These are phyloP conservation scores for Oreortyx pictus DNA, from an alignment of 2,797 vertebrate genomes.

Conservation along the genomic window DNA sequence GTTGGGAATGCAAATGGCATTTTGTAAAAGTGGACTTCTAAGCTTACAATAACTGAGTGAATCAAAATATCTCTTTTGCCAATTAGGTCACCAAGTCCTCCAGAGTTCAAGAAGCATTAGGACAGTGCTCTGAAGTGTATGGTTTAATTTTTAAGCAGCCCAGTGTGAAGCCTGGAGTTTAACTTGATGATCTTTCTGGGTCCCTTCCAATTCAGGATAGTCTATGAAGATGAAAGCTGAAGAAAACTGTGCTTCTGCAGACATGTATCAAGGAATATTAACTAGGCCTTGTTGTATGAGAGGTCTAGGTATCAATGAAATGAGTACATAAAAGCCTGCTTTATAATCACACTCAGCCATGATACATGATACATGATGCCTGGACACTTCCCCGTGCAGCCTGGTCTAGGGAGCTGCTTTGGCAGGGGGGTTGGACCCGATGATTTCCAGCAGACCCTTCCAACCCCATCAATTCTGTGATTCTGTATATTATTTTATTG, in stretches of 20 bases:
- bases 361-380: too few relatives aligned
- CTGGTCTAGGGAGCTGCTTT: too few relatives aligned
- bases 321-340: neutral
- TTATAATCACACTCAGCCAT: accelerated
- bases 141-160: neutral
- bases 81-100: neutral
- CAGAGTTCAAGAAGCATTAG: neutral
- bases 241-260: neutral
- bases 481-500: neutral
- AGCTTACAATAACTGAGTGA: neutral
- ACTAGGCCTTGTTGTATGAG: neutral
- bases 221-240: neutral
- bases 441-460: too few relatives aligned
- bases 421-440: too few relatives aligned
- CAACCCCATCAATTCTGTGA: too few relatives aligned
- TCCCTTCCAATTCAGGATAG: neutral
- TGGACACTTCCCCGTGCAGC: too few relatives aligned
- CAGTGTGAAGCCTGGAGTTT: neutral
- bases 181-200: neutral
- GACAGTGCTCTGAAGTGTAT: neutral
- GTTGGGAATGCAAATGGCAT: neutral
- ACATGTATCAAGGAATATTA: neutral
- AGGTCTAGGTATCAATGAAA: neutral
- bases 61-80: neutral
- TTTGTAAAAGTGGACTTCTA: neutral